Conservation (phyloP, 2,113 vertebrate species). For the Carassius carassius region DNA sequence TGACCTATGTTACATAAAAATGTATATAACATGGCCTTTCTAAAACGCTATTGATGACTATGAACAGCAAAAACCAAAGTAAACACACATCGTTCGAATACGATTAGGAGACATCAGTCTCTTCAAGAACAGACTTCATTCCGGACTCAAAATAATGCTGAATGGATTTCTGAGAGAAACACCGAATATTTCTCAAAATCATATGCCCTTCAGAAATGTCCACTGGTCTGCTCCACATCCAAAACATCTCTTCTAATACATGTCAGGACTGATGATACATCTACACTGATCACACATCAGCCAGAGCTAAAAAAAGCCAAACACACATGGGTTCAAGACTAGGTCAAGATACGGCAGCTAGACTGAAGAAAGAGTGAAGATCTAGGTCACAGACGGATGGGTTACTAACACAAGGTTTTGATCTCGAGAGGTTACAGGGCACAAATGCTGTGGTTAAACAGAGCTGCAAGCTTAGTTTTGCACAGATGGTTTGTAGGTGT, state of each 20-base stretch:
- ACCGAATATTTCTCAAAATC: not conserved
- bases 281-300: not conserved
- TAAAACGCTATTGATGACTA: not conserved
- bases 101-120: not conserved
- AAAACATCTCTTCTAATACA: not conserved
- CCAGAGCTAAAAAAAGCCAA: not conserved
- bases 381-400: not conserved
- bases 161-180: not conserved
- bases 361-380: not conserved
- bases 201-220: not conserved
- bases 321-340: not conserved
- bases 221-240: not conserved
- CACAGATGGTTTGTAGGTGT: no score
- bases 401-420: no score
- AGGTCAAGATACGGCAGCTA: not conserved
- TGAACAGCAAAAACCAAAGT: not conserved
- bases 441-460: no score
- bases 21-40: not conserved
- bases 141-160: not conserved
- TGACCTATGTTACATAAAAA: not conserved
- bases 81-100: not conserved
- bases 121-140: constrained; percentile 5
- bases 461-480: no score
- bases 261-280: not conserved
- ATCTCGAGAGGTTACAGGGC: no score